phyloP scores from a whole-genome alignment of 2,797 vertebrate genomes.

The Saxicola maurus region DNA sequence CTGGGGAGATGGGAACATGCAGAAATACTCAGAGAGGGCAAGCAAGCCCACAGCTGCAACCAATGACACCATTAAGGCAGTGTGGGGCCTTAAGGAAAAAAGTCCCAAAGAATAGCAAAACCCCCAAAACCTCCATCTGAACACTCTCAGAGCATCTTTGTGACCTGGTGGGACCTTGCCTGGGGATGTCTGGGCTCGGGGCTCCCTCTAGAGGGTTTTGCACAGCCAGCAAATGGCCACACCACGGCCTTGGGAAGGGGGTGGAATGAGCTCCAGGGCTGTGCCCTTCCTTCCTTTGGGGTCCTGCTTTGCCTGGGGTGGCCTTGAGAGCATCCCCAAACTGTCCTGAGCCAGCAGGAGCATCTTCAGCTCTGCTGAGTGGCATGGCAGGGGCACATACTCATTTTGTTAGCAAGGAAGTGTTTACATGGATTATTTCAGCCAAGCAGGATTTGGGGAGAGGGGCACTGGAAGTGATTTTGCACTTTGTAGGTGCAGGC shows the following conservation, averaged over 20 bases:
- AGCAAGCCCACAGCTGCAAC: not conserved
- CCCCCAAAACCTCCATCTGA: not conserved
- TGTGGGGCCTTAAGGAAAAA: not conserved
- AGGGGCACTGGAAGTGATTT: not conserved
- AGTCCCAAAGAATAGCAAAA: rapidly evolving
- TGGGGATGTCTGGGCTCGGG: not conserved
- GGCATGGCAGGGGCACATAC: not conserved
- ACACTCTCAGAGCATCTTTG: not conserved
- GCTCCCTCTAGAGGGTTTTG: conserved; percentile 51
- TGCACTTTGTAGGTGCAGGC: not conserved
- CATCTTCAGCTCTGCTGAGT: not conserved
- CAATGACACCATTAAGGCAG: not conserved
- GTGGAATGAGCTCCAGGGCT: not conserved
- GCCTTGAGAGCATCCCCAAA: not conserved
- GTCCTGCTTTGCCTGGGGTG: not conserved
- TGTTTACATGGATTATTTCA: not conserved
- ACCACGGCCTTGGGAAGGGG: rapidly evolving
- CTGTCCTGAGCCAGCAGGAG: not conserved
- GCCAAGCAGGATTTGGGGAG: not conserved
- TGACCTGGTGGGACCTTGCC: not conserved
- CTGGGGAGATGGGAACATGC: rapidly evolving
- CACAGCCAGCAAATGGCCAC: not conserved
- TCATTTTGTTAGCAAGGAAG: not conserved
- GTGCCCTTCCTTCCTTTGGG: not conserved
- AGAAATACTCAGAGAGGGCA: not conserved